Evolutionary conservation across 2,113 vertebrate species (phyloP).

Genomic region (Carettochelys insculpta): DNA sequence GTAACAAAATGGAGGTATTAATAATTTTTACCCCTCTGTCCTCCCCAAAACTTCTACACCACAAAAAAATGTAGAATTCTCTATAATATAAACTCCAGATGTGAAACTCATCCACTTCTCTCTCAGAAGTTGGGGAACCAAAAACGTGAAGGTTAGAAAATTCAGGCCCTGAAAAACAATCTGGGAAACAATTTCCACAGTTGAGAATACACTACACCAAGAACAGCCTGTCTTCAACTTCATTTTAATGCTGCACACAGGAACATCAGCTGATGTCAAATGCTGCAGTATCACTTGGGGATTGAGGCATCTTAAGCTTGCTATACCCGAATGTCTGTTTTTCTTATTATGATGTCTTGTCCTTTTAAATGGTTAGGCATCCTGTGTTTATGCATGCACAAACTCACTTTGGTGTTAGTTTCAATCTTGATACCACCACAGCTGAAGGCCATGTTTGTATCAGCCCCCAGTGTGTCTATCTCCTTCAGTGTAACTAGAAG

Average conservation of each 20-base stretch:
- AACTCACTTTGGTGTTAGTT: neutral
- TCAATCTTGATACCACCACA: neutral
- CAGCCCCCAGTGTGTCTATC: neutral
- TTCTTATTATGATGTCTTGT: neutral
- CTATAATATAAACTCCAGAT: neutral
- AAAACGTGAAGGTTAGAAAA: neutral
- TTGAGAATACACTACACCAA: neutral
- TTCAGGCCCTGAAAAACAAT: neutral
- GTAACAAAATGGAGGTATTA: neutral
- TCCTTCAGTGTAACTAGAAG: neutral
- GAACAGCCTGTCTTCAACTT: neutral
- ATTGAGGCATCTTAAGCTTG: neutral
- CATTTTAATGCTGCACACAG: neutral
- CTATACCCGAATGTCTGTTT: neutral
- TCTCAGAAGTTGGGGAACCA: neutral
- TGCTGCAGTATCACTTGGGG: neutral
- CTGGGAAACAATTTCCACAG: neutral
- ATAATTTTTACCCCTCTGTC: rapidly evolving
- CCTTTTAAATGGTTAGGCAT: neutral
- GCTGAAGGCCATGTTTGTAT: neutral
- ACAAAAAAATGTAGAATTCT: neutral
- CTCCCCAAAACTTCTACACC: neutral
- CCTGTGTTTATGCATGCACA: neutral
- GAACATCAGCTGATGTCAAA: neutral
- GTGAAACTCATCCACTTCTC: neutral